Percentiles rank a stretch among this genome's conserved stretches.
phyloP scores from a whole-genome alignment of 1,140 invertebrate species.

The Drosophila ogumai region DNA sequence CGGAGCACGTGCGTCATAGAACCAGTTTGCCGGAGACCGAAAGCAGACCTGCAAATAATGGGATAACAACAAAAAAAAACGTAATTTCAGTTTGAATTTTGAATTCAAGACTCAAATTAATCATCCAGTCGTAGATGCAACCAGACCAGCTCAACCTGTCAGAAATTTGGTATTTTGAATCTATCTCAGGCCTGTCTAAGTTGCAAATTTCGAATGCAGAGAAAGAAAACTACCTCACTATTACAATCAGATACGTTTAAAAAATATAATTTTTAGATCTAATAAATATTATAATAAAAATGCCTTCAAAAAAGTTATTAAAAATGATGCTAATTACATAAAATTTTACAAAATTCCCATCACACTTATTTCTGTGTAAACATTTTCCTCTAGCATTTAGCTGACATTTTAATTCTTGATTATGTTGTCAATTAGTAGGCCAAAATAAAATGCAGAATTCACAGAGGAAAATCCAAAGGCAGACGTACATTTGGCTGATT shows the following conservation, averaged over 20 bases:
- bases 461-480: conserved; percentile 15
- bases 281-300: not conserved
- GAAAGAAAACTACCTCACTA: not conserved
- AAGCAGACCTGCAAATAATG: conserved; percentile 41
- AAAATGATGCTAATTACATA: not conserved
- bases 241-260: not conserved
- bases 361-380: not conserved
- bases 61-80: not conserved
- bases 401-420: conserved; percentile 26
- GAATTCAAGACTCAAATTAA: conserved; percentile 34
- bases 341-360: not conserved
- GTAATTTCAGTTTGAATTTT: conserved; percentile 31
- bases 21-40: conserved; percentile 41
- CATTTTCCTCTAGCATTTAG: not conserved
- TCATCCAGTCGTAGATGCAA: conserved; percentile 12
- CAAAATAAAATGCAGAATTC: not conserved
- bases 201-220: not conserved
- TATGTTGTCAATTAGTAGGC: conserved; percentile 40
- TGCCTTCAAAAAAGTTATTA: not conserved
- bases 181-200: not conserved
- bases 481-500: conserved; percentile 39
- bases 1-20: conserved; percentile 49
- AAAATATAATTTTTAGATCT: not conserved
- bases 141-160: conserved; percentile 15
- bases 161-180: conserved; percentile 1